Evolutionary conservation across 2,888 invertebrate genomes (phyloP), one percentile per base, ranked within the genome.

Genomic region (Watsonalla binaria): DNA sequence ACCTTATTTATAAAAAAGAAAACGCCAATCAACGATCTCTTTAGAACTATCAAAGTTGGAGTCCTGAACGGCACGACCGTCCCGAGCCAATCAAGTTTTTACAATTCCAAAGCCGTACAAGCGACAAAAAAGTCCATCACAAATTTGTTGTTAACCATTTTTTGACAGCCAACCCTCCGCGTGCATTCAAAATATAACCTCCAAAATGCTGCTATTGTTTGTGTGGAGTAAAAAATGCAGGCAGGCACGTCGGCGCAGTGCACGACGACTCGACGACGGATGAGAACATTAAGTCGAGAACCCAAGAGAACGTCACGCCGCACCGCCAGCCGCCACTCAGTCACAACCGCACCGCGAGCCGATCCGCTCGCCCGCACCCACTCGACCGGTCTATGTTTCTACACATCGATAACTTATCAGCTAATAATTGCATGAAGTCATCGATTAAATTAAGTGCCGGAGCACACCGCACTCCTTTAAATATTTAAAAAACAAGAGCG

Each of bases 381-480:
- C 62, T 59, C 67, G 60, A 73, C 76, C 63, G 54, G 52, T 55
- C 54, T 52, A 61, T 64, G 58, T 66, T 58, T 56, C 62, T 60
- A 62, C 59, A 68, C 70, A 71, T 71, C 85, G 86, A 86, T 87
- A 90, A 86, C 83, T 86, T 90, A 87, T 87, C 87, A 86, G 78
- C 74, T 74, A 80, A 81, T 82, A 78, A 82, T 81, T 84, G 82
- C 76, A 88, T 89, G 88, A 87, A 88, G 87, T 90, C 90, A 90
- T 87, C 89, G 86, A 84, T 84, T 76, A 73, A 83, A 82, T 82
- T 82, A 82, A 85, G 78, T 83, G 73, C 61, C 66, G 56, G 61
- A 50, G 54, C 65, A 54, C 54, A 54, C 54, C 61, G 56, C 57
- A 60, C 52, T 60, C 60, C 52, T 52, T 60, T 39, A 35, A 45